A percentile compares a stretch with the other conserved stretches of the same genome.
Evolutionary conservation across 1,140 invertebrate genomes (phyloP).

Genomic region (Leptinotarsa lineolata): DNA sequence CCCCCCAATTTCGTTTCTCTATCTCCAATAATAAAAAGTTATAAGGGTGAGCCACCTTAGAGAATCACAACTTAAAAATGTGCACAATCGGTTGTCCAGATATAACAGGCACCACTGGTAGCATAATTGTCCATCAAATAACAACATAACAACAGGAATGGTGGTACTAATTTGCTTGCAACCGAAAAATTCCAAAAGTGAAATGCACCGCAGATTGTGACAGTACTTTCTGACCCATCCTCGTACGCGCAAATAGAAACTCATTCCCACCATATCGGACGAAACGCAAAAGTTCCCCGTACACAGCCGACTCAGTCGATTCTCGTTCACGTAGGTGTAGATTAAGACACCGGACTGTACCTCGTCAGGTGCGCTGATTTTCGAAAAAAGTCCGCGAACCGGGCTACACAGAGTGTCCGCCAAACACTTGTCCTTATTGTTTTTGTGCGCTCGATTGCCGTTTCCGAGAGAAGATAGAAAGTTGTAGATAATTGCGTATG

Average conservation of each 20-base stretch:
- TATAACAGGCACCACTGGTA: too few species aligned
- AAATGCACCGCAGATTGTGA: not conserved
- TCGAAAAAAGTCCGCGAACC: slow-evolving; percentile 3
- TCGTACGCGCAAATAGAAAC: slow-evolving; percentile 5
- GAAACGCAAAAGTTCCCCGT: not conserved
- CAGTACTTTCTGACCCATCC: not conserved
- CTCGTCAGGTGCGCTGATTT: slow-evolving; percentile 1
- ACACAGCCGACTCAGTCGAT: not conserved
- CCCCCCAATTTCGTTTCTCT: too few species aligned
- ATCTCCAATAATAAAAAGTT: too few species aligned
- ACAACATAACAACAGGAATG: too few species aligned
- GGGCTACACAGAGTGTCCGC: not conserved
- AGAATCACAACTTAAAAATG: too few species aligned
- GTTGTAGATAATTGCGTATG: not conserved
- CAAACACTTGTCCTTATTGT: not conserved
- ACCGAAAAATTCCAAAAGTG: not conserved
- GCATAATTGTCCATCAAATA: too few species aligned
- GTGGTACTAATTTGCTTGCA: too few species aligned
- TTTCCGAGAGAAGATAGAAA: not conserved
- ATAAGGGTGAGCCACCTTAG: too few species aligned
- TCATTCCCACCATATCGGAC: slow-evolving; percentile 2
- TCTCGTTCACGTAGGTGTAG: not conserved
- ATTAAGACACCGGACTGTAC: not conserved
- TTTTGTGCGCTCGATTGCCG: not conserved
- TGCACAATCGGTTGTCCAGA: too few species aligned